Evolutionary conservation across 2,797 vertebrate species (phyloP).

Genomic region (Naso thynnoides): DNA sequence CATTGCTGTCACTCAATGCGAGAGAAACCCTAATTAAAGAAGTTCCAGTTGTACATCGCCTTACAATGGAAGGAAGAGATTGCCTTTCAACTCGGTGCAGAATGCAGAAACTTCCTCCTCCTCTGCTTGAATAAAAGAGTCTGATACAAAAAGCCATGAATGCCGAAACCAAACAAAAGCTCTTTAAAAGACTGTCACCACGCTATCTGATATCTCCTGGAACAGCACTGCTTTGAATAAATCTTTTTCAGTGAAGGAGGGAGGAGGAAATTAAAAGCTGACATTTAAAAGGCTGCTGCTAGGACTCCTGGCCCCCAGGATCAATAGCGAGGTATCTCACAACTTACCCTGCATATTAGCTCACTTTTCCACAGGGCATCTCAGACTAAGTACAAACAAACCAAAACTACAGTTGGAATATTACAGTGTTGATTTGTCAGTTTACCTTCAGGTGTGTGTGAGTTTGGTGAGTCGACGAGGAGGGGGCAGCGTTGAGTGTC

Average conservation of each 20-base stretch:
- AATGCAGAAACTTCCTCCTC: conserved; percentile 78
- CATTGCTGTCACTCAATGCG: conserved; percentile 77
- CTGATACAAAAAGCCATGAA: conserved; percentile 82
- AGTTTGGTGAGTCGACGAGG: conserved; percentile 8
- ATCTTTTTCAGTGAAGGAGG: conserved; percentile 74
- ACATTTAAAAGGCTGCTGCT: conserved; percentile 79
- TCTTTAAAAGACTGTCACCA: conserved; percentile 83
- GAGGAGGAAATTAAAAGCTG: conserved; percentile 83
- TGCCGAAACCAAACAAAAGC: conserved; percentile 84
- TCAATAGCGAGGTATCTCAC: conserved; percentile 78
- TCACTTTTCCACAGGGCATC: conserved; percentile 68
- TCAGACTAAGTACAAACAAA: conserved; percentile 70
- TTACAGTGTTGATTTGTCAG: conserved; percentile 66
- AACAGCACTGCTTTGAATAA: conserved; percentile 82
- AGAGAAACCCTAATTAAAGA: conserved; percentile 84
- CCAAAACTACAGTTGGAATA: conserved; percentile 62
- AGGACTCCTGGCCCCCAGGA: conserved; percentile 72
- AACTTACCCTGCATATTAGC: conserved; percentile 72
- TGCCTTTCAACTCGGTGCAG: conserved; percentile 79
- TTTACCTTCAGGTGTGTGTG: conserved; percentile 40
- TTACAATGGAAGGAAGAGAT: conserved; percentile 81
- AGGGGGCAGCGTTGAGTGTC: background rate
- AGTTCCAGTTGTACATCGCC: conserved; percentile 78
- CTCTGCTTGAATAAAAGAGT: conserved; percentile 79
- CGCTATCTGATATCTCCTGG: conserved; percentile 84